Conservation (phyloP, 2,797 vertebrate genomes). For the Pristis pectinata region DNA sequence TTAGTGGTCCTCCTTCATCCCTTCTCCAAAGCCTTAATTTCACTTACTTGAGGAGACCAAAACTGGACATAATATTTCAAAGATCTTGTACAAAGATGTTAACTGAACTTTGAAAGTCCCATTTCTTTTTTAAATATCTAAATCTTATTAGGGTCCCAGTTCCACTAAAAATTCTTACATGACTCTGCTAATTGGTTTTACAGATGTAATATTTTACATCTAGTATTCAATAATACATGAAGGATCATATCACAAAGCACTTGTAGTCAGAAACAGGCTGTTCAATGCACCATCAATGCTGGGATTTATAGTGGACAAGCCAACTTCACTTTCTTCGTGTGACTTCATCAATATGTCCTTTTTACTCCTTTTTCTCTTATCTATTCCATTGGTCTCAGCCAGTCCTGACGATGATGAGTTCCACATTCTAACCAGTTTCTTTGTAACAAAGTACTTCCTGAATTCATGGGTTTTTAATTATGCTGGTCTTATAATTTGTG, state of each 20-base stretch:
- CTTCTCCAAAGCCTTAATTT: too few species aligned
- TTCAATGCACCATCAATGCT: too few species aligned
- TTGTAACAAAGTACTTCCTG: too few species aligned
- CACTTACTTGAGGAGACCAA: too few species aligned
- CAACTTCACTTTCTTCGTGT: background rate
- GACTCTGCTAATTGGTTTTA: background rate
- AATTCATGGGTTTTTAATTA: too few species aligned
- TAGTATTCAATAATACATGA: background rate
- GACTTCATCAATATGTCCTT: background rate
- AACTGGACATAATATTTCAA: too few species aligned
- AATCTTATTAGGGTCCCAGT: background rate
- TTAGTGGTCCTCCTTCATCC: too few species aligned
- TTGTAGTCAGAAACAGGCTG: background rate
- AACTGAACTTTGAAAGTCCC: background rate
- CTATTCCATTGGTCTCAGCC: background rate
- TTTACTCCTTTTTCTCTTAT: background rate
- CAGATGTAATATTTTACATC: background rate
- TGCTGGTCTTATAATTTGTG: too few species aligned
- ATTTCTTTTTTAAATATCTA: background rate
- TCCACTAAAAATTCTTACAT: background rate
- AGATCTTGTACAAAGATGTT: too few species aligned
- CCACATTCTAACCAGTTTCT: too few species aligned
- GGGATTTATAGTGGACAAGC: too few species aligned
- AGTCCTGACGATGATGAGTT: too few species aligned
- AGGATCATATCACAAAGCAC: background rate